Evolutionary conservation across 2,113 vertebrate genomes (phyloP).

Genomic region (Vombatus ursinus): DNA sequence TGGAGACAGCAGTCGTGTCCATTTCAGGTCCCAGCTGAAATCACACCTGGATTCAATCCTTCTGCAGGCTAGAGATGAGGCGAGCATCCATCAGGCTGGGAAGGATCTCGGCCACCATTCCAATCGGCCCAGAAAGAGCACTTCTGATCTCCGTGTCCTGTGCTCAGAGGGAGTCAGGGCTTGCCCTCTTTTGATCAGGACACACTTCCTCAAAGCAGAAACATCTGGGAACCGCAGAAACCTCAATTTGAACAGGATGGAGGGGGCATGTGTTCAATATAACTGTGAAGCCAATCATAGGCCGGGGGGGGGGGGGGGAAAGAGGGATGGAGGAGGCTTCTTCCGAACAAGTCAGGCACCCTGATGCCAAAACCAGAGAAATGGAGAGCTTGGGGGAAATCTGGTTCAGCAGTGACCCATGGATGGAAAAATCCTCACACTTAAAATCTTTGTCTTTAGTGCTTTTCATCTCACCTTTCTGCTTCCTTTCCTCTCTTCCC

Average conservation of each 20-base stretch:
- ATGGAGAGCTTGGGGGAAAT: conserved; percentile 1
- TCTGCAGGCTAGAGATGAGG: not conserved
- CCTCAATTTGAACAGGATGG: not conserved
- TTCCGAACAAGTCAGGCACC: not conserved
- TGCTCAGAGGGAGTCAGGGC: not conserved
- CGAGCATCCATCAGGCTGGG: not conserved
- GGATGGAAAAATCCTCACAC: not conserved
- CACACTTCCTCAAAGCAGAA: not conserved
- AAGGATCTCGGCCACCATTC: not conserved
- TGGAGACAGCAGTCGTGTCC: not conserved
- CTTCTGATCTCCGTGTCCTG: not conserved
- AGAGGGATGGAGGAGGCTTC: not conserved
- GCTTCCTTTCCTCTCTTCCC: not conserved
- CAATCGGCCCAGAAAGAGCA: not conserved
- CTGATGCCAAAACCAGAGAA: not conserved
- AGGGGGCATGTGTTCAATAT: conserved; percentile 1
- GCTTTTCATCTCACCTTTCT: not conserved
- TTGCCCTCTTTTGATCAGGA: not conserved
- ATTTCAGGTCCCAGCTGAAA: not conserved
- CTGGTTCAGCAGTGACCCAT: not conserved
- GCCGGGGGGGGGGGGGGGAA: not conserved
- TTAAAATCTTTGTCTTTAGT: not conserved
- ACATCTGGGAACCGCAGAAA: not conserved
- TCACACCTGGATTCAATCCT: not conserved
- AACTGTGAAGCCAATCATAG: not conserved